Percentiles rank a stretch among this genome's conserved stretches.
Conservation (phyloP, 2,888 invertebrate species). For the Pilophorus perplexus region DNA sequence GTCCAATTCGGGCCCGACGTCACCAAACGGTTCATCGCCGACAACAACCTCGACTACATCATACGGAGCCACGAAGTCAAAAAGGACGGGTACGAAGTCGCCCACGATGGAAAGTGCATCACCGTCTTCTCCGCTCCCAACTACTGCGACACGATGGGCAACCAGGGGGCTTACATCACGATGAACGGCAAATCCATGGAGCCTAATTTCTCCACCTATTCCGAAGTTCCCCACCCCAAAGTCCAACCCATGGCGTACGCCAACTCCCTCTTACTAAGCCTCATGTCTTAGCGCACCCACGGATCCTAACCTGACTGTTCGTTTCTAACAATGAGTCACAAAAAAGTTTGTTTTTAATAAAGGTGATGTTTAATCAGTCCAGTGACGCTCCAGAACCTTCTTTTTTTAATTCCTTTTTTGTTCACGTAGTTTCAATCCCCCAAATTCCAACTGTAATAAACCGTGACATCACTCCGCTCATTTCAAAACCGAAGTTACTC, state of each 20-base stretch:
- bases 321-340: background rate
- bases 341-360: background rate
- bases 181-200: conserved; percentile 87
- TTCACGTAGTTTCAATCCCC: too few species aligned
- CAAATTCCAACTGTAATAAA: too few species aligned
- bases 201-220: conserved; percentile 87
- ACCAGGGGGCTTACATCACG: conserved; percentile 96
- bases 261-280: conserved; percentile 57
- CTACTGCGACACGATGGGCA: conserved; percentile 99
- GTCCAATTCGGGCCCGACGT: conserved; percentile 99
- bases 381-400: too few species aligned
- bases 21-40: conserved; percentile 76
- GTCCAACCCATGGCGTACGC: conserved; percentile 98
- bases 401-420: too few species aligned
- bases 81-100: conserved; percentile 90
- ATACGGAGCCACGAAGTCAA: conserved; percentile 98
- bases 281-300: conserved; percentile 29
- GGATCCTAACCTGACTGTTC: background rate
- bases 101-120: conserved; percentile 93
- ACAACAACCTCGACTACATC: conserved; percentile 88
- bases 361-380: too few species aligned
- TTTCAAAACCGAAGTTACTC: too few species aligned
- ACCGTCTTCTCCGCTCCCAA: conserved; percentile 99
- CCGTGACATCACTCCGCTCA: too few species aligned
- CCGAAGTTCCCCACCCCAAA: conserved; percentile 95